phyloP scores from a whole-genome alignment of 2,797 vertebrate genomes.

The Microctenopoma steveboyesi region DNA sequence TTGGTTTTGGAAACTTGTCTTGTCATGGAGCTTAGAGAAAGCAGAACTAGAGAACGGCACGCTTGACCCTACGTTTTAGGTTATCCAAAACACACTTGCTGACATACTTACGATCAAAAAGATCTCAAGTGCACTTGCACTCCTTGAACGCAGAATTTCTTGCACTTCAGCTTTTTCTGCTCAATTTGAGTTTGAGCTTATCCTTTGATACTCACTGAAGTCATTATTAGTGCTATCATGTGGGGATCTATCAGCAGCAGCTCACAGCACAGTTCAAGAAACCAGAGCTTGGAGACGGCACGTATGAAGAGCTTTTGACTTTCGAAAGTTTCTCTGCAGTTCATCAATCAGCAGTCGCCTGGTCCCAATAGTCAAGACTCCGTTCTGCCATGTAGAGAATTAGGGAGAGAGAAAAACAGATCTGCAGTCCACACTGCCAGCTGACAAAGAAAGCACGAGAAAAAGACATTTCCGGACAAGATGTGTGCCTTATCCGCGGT shows the following conservation, averaged over 20 bases:
- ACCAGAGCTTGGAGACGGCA: constrained; percentile 1
- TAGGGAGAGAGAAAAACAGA: constrained; percentile 10
- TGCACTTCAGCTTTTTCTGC: constrained; percentile 7
- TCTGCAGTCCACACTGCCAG: neutral
- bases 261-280: constrained; percentile 22
- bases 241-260: constrained; percentile 24
- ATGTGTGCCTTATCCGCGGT: constrained; percentile 26
- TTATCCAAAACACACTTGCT: constrained; percentile 44
- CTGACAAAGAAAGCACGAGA: constrained; percentile 2
- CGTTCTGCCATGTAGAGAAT: neutral
- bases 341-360: constrained; percentile 37
- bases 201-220: neutral
- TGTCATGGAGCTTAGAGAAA: constrained; percentile 51
- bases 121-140: constrained; percentile 11
- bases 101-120: constrained; percentile 46
- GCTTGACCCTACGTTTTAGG: constrained; percentile 41
- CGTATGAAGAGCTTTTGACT: constrained; percentile 21
- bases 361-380: constrained; percentile 18
- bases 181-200: constrained; percentile 10
- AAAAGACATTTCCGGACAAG: constrained; percentile 22
- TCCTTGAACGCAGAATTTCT: neutral
- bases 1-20: constrained; percentile 70
- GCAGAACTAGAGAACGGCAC: constrained; percentile 58
- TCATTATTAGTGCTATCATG: constrained; percentile 36
- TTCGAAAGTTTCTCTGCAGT: constrained; percentile 32